Percentiles rank a stretch among this genome's conserved stretches.
Evolutionary conservation across 2,797 vertebrate species (phyloP).

Genomic region (Microcaecilia unicolor): DNA sequence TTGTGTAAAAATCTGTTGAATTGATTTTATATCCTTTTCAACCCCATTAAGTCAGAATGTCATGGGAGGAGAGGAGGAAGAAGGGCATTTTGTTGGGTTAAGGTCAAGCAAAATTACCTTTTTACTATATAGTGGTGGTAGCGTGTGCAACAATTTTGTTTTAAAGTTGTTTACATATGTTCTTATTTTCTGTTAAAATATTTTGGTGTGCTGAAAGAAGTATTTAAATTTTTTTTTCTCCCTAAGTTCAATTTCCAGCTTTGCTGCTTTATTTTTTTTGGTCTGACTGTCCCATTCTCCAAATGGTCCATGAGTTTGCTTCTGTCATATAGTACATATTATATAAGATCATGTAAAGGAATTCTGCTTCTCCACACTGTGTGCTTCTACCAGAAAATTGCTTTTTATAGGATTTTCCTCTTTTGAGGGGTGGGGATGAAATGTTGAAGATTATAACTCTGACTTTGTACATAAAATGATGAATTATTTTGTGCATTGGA

Average conservation of each 20-base stretch:
- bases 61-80: neutral
- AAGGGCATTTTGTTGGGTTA: slow-evolving; percentile 8
- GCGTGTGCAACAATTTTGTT: slow-evolving; percentile 23
- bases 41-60: neutral
- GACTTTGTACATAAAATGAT: slow-evolving; percentile 51
- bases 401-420: slow-evolving; percentile 34
- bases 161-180: slow-evolving; percentile 38
- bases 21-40: neutral
- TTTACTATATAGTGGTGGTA: slow-evolving; percentile 7
- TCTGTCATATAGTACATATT: slow-evolving; percentile 31
- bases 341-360: slow-evolving; percentile 42
- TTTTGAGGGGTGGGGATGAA: slow-evolving; percentile 43
- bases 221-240: slow-evolving; percentile 10
- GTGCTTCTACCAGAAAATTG: slow-evolving; percentile 26
- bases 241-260: too few relatives aligned
- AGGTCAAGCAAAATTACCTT: slow-evolving; percentile 15
- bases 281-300: slow-evolving; percentile 5
- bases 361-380: slow-evolving; percentile 38
- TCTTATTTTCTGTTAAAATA: slow-evolving; percentile 25
- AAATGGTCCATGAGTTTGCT: slow-evolving; percentile 23
- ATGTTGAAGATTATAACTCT: slow-evolving; percentile 47
- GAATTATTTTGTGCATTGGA: slow-evolving; percentile 52
- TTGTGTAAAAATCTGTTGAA: neutral
- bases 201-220: slow-evolving; percentile 16
- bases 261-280: neutral